Base-by-base conservation (phyloP, 2,113 vertebrate genomes). In the Benitochromis conjunctus region DNA sequence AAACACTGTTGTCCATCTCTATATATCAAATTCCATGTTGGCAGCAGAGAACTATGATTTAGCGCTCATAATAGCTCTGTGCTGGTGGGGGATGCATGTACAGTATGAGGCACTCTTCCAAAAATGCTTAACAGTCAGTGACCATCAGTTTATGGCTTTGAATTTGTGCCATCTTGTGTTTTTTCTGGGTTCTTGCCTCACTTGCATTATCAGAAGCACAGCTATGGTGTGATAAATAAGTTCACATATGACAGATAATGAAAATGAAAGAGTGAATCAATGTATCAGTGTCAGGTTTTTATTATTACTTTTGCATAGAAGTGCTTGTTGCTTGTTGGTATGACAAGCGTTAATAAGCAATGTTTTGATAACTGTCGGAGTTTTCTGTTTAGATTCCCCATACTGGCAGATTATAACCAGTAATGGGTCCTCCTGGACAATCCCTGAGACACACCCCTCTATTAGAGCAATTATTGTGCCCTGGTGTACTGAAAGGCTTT, bases 1-100 rank as follows among this genome's bases (percentile, higher is more conserved):
- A 93, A 91, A 88, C 87, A 29, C 90, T 51, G 86, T 55, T 46
- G 90, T 82, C 85, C 87, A 88, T 64, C 86, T 86, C 85, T 69
- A 31, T 87, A 81, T 86, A 94, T 95, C 94, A 90, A 38, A 86
- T 95, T 93, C 89, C 92, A 91, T 89, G 86, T 94, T 79, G 90
- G 85, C 91, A 87, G 89, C 87, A 89, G 54, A 91, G 88, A 94
- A 85, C 79, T 82, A 80, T 81, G 64, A 92, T 92, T 88, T 86
- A 87, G 78, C 86, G 71, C n/a, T 81, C 43, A 53, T 86, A 66
- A 18, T 41, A 74, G 54, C 48, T 82, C 60, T 76, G 26, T 41
- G 74, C 81, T 54, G 38, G 38, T 36, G 7, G 66, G 85, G 26
- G 19, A 34, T 62, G 78, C 14, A 46, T 46, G 54, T 54, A 10